Base-by-base conservation (phyloP, 2,888 invertebrate species). In the Cephus nigrinus region DNA sequence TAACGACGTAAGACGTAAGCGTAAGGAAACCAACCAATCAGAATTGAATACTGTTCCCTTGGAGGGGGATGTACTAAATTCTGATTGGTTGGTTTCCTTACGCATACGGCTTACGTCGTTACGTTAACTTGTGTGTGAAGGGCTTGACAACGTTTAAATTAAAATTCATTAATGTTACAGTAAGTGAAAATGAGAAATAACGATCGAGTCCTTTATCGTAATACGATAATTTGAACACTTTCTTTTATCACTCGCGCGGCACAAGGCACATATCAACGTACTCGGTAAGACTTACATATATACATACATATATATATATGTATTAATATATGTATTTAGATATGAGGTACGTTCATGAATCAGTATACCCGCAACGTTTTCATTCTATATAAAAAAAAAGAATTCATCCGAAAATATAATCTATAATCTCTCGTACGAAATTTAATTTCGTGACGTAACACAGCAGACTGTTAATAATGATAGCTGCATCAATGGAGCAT, bases 241-340 rank as follows among this genome's bases (percentile, higher is more conserved):
- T 30, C 73, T 69, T 69, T 35, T 69, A 75, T 75, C 75, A 76
- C 69, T 79, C 76, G 76, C 76, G 83, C 84, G 82, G 82, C 81
- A 80, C 82, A 55, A 75, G 76, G 78, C 78, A 68, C 36, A 76
- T 69, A 77, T 80, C 15, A 30, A 79, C 68, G 55, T 32, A 69
- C 71, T 73, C 30, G 74, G 68, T 33, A 33, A 55, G 23, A 55
- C 23, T 55, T 55, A 23, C 55, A 55, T 23, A 55, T 55, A 40
- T 15, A 36, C 36, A 36, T 36, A 36, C 12, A 36, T 15, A 36
- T 36, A 36, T 1, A 12, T 36, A 36, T 36, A 36, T 40, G 23
- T 55, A 55, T 5, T 40, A 40, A 40, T 40, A 40, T 40, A 40
- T 40, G 40, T 15, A 40, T 23, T 40, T 40, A 40, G 15, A 40